Evolutionary conservation across 2,888 invertebrate species (phyloP).

Genomic region (Strigamia transsilvanica): DNA sequence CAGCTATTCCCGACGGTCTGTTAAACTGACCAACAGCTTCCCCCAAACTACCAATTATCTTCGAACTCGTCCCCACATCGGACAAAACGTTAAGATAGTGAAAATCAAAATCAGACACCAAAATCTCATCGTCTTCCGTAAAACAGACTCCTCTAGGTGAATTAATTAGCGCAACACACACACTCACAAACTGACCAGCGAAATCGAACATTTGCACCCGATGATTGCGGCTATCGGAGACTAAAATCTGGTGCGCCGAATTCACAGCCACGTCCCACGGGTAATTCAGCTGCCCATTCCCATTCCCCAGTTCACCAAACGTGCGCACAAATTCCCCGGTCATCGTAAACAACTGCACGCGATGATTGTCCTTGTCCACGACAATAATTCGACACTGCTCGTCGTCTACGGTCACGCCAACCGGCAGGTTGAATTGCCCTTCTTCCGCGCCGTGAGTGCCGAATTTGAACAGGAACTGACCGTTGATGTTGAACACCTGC

Average conservation of each 20-base stretch:
- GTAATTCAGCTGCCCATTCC: constrained; percentile 90
- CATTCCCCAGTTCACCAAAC: constrained; percentile 89
- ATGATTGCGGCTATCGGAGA: constrained; percentile 93
- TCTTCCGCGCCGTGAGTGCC: constrained; percentile 78
- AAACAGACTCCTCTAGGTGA: constrained; percentile 93
- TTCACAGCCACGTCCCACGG: constrained; percentile 97
- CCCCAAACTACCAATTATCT: constrained; percentile 69
- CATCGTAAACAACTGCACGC: constrained; percentile 83
- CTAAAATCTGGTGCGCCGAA: constrained; percentile 80
- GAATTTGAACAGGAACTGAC: constrained; percentile 77
- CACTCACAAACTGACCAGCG: constrained; percentile 81
- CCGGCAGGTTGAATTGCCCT: constrained; percentile 91
- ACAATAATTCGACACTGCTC: constrained; percentile 85
- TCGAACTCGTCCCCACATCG: constrained; percentile 65
- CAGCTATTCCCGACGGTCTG: constrained; percentile 85
- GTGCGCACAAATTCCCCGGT: constrained; percentile 80
- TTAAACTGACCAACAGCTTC: constrained; percentile 74
- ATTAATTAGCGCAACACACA: constrained; percentile 78
- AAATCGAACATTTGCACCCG: constrained; percentile 85
- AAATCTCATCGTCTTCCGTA: constrained; percentile 81
- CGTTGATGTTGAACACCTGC: constrained; percentile 73
- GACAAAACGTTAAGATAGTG: constrained; percentile 83
- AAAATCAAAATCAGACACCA: constrained; percentile 95
- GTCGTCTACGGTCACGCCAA: constrained; percentile 78
- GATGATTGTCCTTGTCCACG: constrained; percentile 95